Conservation (phyloP, 2,113 vertebrate genomes). For the Pelobates fuscus region DNA sequence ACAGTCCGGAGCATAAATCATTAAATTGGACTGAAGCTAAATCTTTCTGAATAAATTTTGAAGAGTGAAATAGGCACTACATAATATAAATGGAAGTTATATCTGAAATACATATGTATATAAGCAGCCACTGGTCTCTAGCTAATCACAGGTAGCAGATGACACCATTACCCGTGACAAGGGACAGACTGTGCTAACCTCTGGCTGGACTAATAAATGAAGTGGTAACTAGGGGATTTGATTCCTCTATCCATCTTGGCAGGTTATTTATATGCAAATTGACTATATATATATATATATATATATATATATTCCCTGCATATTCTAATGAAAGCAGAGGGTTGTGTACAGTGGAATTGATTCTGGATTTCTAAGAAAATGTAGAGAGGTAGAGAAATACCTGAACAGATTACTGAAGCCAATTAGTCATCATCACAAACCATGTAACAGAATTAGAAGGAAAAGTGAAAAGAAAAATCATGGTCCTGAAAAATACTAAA, state of each 20-base stretch:
- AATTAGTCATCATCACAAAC: no score
- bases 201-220: conserved; percentile 25
- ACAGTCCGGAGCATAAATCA: not conserved
- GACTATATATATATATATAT: conserved; percentile 2
- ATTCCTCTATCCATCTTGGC: conserved; percentile 10
- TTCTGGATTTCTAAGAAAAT: no score
- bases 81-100: not conserved
- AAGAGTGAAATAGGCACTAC: not conserved
- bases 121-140: not conserved
- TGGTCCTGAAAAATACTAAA: no score
- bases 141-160: conserved; percentile 12
- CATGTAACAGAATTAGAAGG: no score
- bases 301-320: not conserved
- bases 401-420: no score
- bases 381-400: no score
- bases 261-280: conserved; percentile 30
- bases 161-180: conserved; percentile 3
- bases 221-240: conserved; percentile 13
- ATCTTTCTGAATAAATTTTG: not conserved
- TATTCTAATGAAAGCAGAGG: not conserved
- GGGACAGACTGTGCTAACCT: not conserved
- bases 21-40: not conserved
- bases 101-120: conserved; percentile 12
- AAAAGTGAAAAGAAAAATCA: no score
- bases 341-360: no score